A percentile compares a stretch with the other conserved stretches of the same genome.
Evolutionary conservation across 2,797 vertebrate genomes (phyloP).

Genomic region (Hyperoplus immaculatus): DNA sequence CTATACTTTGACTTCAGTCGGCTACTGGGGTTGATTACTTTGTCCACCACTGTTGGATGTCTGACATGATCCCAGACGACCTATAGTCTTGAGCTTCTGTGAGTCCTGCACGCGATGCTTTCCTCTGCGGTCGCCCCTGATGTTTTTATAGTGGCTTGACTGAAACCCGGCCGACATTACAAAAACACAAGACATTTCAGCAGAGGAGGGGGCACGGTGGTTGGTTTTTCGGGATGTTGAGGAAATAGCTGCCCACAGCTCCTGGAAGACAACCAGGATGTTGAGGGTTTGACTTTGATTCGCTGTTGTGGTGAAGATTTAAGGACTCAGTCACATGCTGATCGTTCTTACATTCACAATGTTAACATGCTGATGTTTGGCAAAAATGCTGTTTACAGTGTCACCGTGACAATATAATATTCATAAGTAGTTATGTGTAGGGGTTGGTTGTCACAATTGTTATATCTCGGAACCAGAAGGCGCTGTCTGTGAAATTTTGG

Average conservation of each 20-base stretch:
- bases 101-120: slow-evolving; percentile 49
- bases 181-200: slow-evolving; percentile 42
- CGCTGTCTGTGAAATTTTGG: too few relatives aligned
- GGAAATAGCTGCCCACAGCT: slow-evolving; percentile 60
- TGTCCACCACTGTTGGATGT: background rate
- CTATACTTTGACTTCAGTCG: too few relatives aligned
- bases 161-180: slow-evolving; percentile 50
- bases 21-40: too few relatives aligned
- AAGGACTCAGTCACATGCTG: background rate
- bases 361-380: background rate
- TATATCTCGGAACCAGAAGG: too few relatives aligned
- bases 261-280: slow-evolving; percentile 54
- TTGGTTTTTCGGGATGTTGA: slow-evolving; percentile 25
- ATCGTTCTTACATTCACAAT: background rate
- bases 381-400: background rate
- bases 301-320: background rate
- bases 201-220: background rate
- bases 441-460: too few relatives aligned
- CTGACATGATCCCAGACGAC: slow-evolving; percentile 25
- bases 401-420: background rate
- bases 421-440: too few relatives aligned
- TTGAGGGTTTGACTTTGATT: slow-evolving; percentile 26
- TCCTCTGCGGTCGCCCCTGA: slow-evolving; percentile 57
- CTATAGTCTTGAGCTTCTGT: background rate
- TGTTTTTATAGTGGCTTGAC: slow-evolving; percentile 54